These are phyloP conservation scores for Tachina lurida DNA, from an alignment of 2,888 invertebrate genomes.

Conservation along the genomic window DNA sequence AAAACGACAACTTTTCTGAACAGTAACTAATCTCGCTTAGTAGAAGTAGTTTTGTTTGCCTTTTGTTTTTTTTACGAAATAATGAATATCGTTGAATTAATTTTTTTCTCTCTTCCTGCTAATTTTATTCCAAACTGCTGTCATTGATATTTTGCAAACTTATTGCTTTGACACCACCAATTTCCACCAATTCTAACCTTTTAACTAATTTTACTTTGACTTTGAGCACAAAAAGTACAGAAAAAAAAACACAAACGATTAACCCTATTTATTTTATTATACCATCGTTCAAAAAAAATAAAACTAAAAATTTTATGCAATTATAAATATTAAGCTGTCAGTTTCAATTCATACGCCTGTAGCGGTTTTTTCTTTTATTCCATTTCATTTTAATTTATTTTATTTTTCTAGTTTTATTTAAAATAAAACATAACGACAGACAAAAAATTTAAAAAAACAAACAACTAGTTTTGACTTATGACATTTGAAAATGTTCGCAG, in stretches of 20 bases:
- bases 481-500: constrained; percentile 64
- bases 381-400: constrained; percentile 26
- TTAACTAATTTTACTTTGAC: constrained; percentile 16
- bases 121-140: too few species aligned
- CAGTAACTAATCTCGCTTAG: too few species aligned
- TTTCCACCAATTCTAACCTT: constrained; percentile 8
- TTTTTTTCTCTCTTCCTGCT: too few species aligned
- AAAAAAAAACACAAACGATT: constrained; percentile 1
- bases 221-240: neutral
- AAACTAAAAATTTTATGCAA: constrained; percentile 36
- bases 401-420: constrained; percentile 18
- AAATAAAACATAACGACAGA: constrained; percentile 19
- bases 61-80: too few species aligned
- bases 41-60: too few species aligned
- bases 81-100: too few species aligned
- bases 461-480: constrained; percentile 72
- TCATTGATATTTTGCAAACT: neutral
- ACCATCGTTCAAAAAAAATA: constrained; percentile 42
- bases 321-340: constrained; percentile 72
- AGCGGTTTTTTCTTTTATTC: constrained; percentile 63
- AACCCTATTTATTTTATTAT: constrained; percentile 42
- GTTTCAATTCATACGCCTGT: constrained; percentile 69
- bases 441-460: constrained; percentile 10
- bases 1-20: too few species aligned
- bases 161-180: neutral